Base-by-base conservation (phyloP, 1,140 invertebrate genomes). In the Acyrthosiphon pisum region DNA sequence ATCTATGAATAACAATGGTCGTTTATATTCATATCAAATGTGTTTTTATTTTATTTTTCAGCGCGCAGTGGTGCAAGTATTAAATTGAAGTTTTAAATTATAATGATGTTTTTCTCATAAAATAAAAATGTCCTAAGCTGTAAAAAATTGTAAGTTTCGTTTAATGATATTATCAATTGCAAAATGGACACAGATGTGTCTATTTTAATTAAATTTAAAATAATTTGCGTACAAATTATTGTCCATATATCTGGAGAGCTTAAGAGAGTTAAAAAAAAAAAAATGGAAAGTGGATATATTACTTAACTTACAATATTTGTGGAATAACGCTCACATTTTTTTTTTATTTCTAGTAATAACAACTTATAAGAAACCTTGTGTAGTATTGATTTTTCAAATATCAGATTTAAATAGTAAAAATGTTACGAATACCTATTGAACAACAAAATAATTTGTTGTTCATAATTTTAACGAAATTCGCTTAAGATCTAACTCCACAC, bases 1-100 rank as follows among this genome's bases (percentile, higher is more conserved):
- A 76, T 76, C 60, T 76, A 76, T 35, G 60, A 76, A 76, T 76
- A 76, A 76, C 60, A 76, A 76, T 76, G n/a, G 60, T 76, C 60
- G 60, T 76, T n/a, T 76, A n/a, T 76, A 76, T 76, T n/a, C 60
- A 76, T 76, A n/a, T 35, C 30, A 76, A n/a, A 76, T 76, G n/a
- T n/a, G 30, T 76, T 76, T 76, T 76, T n/a, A 68, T 68, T 60
- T 60, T 46, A 44, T 60, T n/a, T 76, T 76, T 76, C 30, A n/a
- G 14, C 14, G 14, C n/a, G 14, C 11, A 30, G 11, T 68, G 11
- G 11, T 30, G 30, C 11, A n/a, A 76, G 60, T 76, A 76, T 18
- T 76, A 76, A n/a, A 76, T n/a, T 76, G 30, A 14, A 76, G 30
- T 76, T 76, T 76, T n/a, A 76, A 76, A 76, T 76, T 76, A 76